phyloP scores from a whole-genome alignment of 2,113 vertebrate species.

The Bos taurus region ARS-UCD2.0 NC_037333.1:45215001-45215500 shows the following conservation, averaged over 20 bases:
- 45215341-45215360: not conserved
- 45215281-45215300: not conserved
- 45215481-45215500: not conserved
- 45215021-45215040: not conserved
- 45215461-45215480: too few species aligned
- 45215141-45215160: not conserved
- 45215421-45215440: not conserved
- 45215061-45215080: not conserved
- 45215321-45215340: not conserved
- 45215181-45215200: not conserved
- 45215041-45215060: not conserved
- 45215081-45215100: too few species aligned
- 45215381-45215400: not conserved
- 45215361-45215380: not conserved
- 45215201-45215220: not conserved
- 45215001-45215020: rapidly evolving
- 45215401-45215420: not conserved
- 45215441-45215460: not conserved
- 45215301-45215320: not conserved
- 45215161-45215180: not conserved
- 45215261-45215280: not conserved
- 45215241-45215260: not conserved
- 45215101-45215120: not conserved
- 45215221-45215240: not conserved
- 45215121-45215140: not conserved